Evolutionary conservation across 1,140 invertebrate genomes (phyloP).

Genomic region (Phymastichus coffea): DNA sequence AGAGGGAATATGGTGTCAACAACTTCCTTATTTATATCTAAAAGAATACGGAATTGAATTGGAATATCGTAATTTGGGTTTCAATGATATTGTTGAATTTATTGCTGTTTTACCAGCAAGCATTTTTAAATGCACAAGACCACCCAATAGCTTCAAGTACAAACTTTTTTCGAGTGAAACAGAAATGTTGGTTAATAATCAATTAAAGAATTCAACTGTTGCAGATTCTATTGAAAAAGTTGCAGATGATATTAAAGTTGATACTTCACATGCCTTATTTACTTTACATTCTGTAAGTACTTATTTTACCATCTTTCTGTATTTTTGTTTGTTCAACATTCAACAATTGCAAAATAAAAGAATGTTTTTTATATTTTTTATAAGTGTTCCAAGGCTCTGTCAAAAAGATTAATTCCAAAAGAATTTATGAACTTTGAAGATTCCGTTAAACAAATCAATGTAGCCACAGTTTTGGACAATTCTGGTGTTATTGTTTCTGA

Average conservation of each 20-base stretch:
- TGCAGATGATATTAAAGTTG: conserved; percentile 22
- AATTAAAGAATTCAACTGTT: background rate
- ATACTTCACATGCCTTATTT: conserved; percentile 30
- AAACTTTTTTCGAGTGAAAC: too few relatives aligned
- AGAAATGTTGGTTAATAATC: background rate
- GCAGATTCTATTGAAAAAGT: conserved; percentile 27
- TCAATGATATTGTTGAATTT: conserved; percentile 43
- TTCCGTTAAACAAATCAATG: too few relatives aligned
- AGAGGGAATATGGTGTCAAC: conserved; percentile 49
- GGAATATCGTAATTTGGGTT: too few relatives aligned
- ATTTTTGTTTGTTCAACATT: background rate
- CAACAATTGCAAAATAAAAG: too few relatives aligned
- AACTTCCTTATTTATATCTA: conserved; percentile 41
- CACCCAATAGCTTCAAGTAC: conserved; percentile 42
- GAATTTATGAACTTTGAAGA: too few relatives aligned
- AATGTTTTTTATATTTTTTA: too few relatives aligned
- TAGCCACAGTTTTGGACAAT: too few relatives aligned
- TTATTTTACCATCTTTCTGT: conserved; percentile 1
- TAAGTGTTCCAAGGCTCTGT: too few relatives aligned
- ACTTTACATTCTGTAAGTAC: conserved; percentile 36
- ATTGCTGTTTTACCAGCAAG: conserved; percentile 38
- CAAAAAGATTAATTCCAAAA: too few relatives aligned
- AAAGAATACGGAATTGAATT: conserved; percentile 40
- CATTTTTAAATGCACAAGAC: conserved; percentile 20
- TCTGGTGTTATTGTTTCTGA: conserved; percentile 35